Conservation (phyloP, 2,888 invertebrate species). For the Archips xylosteana region DNA sequence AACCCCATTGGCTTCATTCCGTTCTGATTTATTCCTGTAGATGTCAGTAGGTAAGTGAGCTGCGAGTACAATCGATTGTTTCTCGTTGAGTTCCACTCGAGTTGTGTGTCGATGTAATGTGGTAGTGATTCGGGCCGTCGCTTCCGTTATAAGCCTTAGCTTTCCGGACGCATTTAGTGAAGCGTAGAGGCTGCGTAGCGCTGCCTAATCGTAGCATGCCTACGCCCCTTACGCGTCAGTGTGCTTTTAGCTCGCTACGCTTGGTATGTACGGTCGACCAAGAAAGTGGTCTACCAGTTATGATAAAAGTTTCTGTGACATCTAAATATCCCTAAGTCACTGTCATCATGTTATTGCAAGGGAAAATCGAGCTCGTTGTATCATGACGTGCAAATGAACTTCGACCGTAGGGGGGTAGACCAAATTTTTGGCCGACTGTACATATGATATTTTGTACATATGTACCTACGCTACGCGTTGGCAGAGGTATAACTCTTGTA, state of each 20-base stretch:
- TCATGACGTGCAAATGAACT: too few relatives aligned
- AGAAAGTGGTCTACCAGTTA: too few relatives aligned
- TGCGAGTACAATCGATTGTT: neutral
- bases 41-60: neutral
- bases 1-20: constrained; percentile 4
- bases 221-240: constrained; percentile 13
- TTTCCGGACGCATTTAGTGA: neutral
- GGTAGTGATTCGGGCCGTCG: neutral
- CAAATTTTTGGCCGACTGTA: too few relatives aligned
- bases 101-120: neutral
- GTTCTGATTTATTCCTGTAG: neutral
- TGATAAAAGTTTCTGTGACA: too few relatives aligned
- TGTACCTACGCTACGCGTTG: neutral
- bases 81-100: neutral
- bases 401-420: too few relatives aligned
- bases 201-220: constrained; percentile 18
- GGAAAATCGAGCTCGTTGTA: too few relatives aligned
- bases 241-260: constrained; percentile 16
- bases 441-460: too few relatives aligned
- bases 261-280: neutral
- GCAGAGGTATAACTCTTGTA: neutral
- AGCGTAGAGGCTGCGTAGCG: constrained; percentile 19
- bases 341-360: too few relatives aligned
- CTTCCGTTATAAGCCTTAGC: neutral
- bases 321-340: too few relatives aligned